These are phyloP conservation scores for Plectus sambesii DNA, from an alignment of 1,140 invertebrate species.

Conservation along the genomic window DNA sequence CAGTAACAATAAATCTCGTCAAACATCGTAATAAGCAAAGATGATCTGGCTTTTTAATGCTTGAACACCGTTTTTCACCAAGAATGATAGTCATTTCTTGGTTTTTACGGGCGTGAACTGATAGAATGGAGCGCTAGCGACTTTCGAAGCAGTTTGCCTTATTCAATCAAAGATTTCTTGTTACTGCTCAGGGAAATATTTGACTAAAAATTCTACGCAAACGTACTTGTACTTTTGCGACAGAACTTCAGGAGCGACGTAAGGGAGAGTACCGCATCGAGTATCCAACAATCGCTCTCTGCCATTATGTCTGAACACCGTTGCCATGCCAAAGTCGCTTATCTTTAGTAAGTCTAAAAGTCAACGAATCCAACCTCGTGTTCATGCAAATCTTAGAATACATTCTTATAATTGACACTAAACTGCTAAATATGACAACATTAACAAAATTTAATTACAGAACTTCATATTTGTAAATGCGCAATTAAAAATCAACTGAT, in stretches of 20 bases:
- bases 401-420: conserved; percentile 3
- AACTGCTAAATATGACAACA: not conserved
- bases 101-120: too few relatives aligned
- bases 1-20: too few relatives aligned
- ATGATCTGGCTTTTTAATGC: too few relatives aligned
- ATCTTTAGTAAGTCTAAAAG: conserved; percentile 73
- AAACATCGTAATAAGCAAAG: not conserved
- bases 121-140: too few relatives aligned
- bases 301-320: conserved; percentile 57
- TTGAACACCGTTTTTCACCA: too few relatives aligned
- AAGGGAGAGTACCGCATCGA: conserved; percentile 81
- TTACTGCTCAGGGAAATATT: too few relatives aligned
- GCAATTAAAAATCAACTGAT: conserved; percentile 3
- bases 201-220: too few relatives aligned
- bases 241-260: conserved; percentile 89
- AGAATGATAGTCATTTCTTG: too few relatives aligned
- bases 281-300: conserved; percentile 68
- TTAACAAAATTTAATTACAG: not conserved
- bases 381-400: conserved; percentile 10
- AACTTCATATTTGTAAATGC: not conserved
- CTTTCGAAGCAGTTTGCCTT: too few relatives aligned
- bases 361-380: conserved; percentile 4
- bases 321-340: conserved; percentile 91
- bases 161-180: too few relatives aligned
- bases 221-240: too few relatives aligned